These are phyloP conservation scores for Takifugu ocellatus DNA, from an alignment of 2,797 vertebrate species.

Conservation along the genomic window DNA sequence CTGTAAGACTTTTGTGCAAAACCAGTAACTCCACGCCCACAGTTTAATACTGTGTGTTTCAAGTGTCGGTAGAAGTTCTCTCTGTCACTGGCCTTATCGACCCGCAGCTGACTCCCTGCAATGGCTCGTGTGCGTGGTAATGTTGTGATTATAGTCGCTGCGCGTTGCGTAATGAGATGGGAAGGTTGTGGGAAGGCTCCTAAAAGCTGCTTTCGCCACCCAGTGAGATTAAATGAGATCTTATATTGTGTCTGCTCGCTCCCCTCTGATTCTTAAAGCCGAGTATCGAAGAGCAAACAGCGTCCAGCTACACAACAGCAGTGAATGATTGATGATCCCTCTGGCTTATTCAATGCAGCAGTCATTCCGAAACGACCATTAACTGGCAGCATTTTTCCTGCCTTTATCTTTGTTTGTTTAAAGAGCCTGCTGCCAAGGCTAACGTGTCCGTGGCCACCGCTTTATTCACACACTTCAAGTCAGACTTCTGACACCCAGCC, in stretches of 20 bases:
- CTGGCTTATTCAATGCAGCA: slow-evolving; percentile 18
- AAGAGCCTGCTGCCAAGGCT: slow-evolving; percentile 21
- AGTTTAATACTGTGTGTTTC: slow-evolving; percentile 16
- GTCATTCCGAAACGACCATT: not conserved
- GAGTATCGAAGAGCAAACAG: slow-evolving; percentile 30
- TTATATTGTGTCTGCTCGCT: slow-evolving; percentile 5
- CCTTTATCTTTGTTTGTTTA: slow-evolving; percentile 60
- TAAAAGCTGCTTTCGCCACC: slow-evolving; percentile 22
- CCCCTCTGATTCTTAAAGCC: not conserved
- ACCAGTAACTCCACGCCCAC: slow-evolving; percentile 60
- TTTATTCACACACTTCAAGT: not conserved
- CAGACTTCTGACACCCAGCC: slow-evolving; percentile 17
- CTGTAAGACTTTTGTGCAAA: slow-evolving; percentile 50
- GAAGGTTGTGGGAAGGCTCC: slow-evolving; percentile 1
- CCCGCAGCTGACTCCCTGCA: not conserved
- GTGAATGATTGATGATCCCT: slow-evolving; percentile 23
- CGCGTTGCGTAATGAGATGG: slow-evolving; percentile 41
- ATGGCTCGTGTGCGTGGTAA: no score
- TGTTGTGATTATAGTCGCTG: no score
- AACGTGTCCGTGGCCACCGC: not conserved
- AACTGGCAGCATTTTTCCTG: not conserved
- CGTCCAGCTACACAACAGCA: slow-evolving; percentile 16
- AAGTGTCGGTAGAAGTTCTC: slow-evolving; percentile 6
- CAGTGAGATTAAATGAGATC: slow-evolving; percentile 10
- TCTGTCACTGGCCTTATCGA: slow-evolving; percentile 9